Base-by-base conservation (phyloP, 2,888 invertebrate genomes). In the Drosophila testacea region DNA sequence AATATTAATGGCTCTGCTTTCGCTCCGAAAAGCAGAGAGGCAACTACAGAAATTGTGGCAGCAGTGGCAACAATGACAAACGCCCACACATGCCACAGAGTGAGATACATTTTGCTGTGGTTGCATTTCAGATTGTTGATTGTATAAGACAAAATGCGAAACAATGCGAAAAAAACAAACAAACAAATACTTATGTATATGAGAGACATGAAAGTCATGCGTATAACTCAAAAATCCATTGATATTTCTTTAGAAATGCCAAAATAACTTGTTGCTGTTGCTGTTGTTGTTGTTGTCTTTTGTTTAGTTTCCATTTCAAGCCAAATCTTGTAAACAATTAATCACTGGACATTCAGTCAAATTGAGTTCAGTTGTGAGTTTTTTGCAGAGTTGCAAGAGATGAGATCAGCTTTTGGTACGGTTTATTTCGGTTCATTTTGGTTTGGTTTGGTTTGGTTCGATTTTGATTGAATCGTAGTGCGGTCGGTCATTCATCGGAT, bases 1-100 rank as follows among this genome's bases (percentile, higher is more conserved):
- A 54, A 67, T 62, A 75, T 75, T 67, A 73, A 78, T 74, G 51
- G 55, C 42, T 59, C 41, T 44, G 73, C 62, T 71, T 71, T 71
- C 65, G 65, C 54, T 46, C 0, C 42, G 16, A 48, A 38, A 13
- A 36, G 7, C 30, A 32, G 30, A 38, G 4, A 11, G 11, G 42
- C 16, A 36, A 13, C 11, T 2, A 6, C 39, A 52, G 28, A 11
- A 10, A 3, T 10, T 4, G 22, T 10, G 22, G 11, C 22, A 22
- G 11, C 50, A 34, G 32, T 32, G 32, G 32, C 54, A 69, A 50
- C 50, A 56, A 63, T 54, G 65, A 47, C 51, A 73, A 47, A 47
- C 61, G 41, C 71, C 71, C 59, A 70, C 60, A 39, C 30, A 48
- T 34, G 38, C n/a, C 36, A 38, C 6, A 28, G 4, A 56, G 46